Evolutionary conservation across 2,888 invertebrate genomes (phyloP).

Genomic region (Macrostomum cliftonense): DNA sequence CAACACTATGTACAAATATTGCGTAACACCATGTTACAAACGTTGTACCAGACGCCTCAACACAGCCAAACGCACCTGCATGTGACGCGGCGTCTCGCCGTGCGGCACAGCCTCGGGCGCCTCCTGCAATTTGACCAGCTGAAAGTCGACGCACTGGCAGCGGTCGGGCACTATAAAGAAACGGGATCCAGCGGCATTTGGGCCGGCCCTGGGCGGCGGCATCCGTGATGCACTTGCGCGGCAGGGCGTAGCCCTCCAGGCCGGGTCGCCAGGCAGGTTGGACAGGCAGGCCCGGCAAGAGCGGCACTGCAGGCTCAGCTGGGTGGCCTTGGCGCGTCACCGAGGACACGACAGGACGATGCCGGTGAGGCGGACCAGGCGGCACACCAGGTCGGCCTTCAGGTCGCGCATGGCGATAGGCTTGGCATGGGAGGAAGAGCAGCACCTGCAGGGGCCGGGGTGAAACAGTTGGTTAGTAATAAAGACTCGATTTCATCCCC

Average conservation of each 20-base stretch:
- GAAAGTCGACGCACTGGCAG: slow-evolving; percentile 89
- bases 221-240: slow-evolving; percentile 69
- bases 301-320: slow-evolving; percentile 81
- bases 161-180: slow-evolving; percentile 94
- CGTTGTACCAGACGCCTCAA: too few species aligned
- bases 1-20: too few species aligned
- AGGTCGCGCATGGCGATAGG: slow-evolving; percentile 61
- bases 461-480: not conserved
- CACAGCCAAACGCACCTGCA: slow-evolving; percentile 59
- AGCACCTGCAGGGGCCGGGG: slow-evolving; percentile 72
- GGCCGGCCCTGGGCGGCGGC: slow-evolving; percentile 47
- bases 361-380: slow-evolving; percentile 78
- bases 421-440: slow-evolving; percentile 61
- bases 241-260: slow-evolving; percentile 80
- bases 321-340: slow-evolving; percentile 81
- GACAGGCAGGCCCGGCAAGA: slow-evolving; percentile 72
- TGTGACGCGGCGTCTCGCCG: slow-evolving; percentile 89
- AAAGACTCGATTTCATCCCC: too few species aligned
- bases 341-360: slow-evolving; percentile 76
- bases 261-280: slow-evolving; percentile 73
- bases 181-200: slow-evolving; percentile 88
- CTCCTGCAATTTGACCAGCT: slow-evolving; percentile 90
- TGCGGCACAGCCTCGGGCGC: slow-evolving; percentile 78
- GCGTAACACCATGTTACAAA: too few species aligned
- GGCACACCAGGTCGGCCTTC: slow-evolving; percentile 61